Evolutionary conservation across 1,140 invertebrate species (phyloP).

Genomic region (Antheraea mylitta): DNA sequence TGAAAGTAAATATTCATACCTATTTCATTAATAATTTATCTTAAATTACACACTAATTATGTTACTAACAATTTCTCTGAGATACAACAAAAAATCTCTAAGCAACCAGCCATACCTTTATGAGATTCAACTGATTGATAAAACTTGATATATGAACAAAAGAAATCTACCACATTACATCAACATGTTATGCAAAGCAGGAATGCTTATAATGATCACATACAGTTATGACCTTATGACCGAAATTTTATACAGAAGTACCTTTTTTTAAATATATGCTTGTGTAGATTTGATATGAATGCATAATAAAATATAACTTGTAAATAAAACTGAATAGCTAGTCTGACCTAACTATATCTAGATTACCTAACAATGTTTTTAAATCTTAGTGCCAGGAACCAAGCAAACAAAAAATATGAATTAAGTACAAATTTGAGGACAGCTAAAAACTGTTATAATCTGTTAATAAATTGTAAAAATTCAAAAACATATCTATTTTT

Average conservation of each 20-base stretch:
- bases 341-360: slow-evolving; percentile 19
- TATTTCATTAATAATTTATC: background rate
- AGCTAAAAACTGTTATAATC: background rate
- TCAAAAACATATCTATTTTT: background rate
- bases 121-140: slow-evolving; percentile 3
- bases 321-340: slow-evolving; percentile 11
- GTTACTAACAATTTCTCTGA: slow-evolving; percentile 2
- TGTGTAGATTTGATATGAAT: background rate
- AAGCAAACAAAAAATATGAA: slow-evolving; percentile 19
- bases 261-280: background rate
- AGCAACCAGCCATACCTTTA: background rate
- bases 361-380: slow-evolving; percentile 24
- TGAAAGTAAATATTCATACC: background rate
- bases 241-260: too few relatives aligned
- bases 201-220: background rate
- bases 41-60: slow-evolving; percentile 3
- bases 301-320: slow-evolving; percentile 13
- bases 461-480: background rate
- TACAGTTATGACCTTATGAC: background rate
- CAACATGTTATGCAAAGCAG: background rate
- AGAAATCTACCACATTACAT: background rate
- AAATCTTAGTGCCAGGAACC: slow-evolving; percentile 24
- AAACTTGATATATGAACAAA: background rate
- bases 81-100: background rate
- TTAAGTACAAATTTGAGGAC: slow-evolving; percentile 31